Percentiles rank a stretch among this genome's conserved stretches.
Evolutionary conservation across 2,797 vertebrate genomes (phyloP).

Genomic region (Kryptolebias ocellatus): DNA sequence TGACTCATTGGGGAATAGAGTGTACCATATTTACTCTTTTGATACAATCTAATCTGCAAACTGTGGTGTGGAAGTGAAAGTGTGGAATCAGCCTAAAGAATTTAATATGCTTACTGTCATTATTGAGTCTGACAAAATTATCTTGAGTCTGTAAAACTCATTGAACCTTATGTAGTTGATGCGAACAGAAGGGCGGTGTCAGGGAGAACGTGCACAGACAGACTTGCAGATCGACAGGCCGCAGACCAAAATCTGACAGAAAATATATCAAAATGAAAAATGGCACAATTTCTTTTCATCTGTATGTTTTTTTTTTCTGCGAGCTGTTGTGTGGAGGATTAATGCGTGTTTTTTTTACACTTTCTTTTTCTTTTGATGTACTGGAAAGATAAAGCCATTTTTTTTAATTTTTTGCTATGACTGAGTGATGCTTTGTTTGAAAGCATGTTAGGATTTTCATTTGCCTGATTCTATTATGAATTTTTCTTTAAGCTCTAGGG

Average conservation of each 20-base stretch:
- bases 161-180: slow-evolving; percentile 41
- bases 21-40: slow-evolving; percentile 31
- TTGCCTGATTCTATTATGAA: slow-evolving; percentile 52
- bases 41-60: slow-evolving; percentile 35
- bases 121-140: slow-evolving; percentile 40
- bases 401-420: slow-evolving; percentile 48
- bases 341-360: slow-evolving; percentile 20
- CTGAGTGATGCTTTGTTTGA: slow-evolving; percentile 52
- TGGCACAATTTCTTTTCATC: slow-evolving; percentile 48
- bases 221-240: slow-evolving; percentile 15
- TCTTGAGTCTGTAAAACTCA: slow-evolving; percentile 29
- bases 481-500: slow-evolving; percentile 37
- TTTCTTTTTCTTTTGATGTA: slow-evolving; percentile 38
- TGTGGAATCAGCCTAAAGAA: slow-evolving; percentile 25
- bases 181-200: slow-evolving; percentile 20
- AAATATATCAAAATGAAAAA: slow-evolving; percentile 62
- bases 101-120: slow-evolving; percentile 29
- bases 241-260: slow-evolving; percentile 27
- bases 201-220: slow-evolving; percentile 22
- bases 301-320: slow-evolving; percentile 25
- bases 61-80: slow-evolving; percentile 8
- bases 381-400: slow-evolving; percentile 36
- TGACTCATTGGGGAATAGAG: slow-evolving; percentile 17
- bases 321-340: slow-evolving; percentile 27
- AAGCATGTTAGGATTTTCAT: slow-evolving; percentile 58